Conservation (phyloP, 1,140 invertebrate species). For the Monomorium pharaonis region DNA sequence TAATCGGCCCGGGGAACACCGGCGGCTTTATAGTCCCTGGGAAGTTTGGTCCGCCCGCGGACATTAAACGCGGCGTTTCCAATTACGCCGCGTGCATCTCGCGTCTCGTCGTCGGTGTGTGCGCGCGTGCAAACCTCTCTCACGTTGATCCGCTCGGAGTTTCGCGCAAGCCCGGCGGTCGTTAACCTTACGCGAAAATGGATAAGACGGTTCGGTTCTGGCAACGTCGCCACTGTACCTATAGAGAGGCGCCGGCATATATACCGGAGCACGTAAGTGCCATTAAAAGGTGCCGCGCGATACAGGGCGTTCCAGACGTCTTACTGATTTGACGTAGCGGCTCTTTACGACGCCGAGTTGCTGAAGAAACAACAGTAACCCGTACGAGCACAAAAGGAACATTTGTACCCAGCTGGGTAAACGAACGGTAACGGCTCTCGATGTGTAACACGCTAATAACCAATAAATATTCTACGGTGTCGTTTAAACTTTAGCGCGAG, state of each 20-base stretch:
- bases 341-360: background rate
- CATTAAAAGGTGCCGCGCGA: constrained; percentile 2
- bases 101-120: background rate
- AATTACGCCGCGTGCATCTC: constrained; percentile 51
- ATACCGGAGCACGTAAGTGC: background rate
- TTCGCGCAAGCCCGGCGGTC: constrained; percentile 66
- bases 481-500: background rate
- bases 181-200: constrained; percentile 76
- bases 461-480: background rate
- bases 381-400: background rate
- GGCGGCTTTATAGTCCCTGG: constrained; percentile 35
- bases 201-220: constrained; percentile 71
- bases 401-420: background rate
- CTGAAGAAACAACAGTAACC: background rate
- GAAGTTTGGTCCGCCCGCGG: constrained; percentile 29
- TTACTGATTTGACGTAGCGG: too few relatives aligned
- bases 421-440: background rate
- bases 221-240: constrained; percentile 52
- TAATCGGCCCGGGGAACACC: constrained; percentile 18
- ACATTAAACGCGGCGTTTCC: constrained; percentile 46
- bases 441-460: background rate
- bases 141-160: constrained; percentile 40
- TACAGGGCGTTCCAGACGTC: background rate
- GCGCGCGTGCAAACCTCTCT: background rate
- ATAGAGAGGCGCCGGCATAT: constrained; percentile 29